These are phyloP conservation scores for Vidua macroura DNA, from an alignment of 2,113 vertebrate genomes.

Conservation along the genomic window DNA sequence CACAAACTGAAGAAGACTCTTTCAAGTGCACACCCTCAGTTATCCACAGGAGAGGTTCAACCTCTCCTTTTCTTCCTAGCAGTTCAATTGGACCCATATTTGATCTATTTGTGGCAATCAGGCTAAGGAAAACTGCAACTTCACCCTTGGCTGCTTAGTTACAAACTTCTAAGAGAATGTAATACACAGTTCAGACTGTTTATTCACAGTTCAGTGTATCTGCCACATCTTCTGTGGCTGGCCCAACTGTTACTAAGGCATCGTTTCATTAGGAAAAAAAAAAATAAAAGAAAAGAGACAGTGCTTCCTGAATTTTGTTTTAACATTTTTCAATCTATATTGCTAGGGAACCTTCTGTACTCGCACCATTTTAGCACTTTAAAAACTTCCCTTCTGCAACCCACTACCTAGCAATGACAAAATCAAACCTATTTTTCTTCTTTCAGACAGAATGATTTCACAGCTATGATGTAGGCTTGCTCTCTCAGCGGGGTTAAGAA, in stretches of 20 bases:
- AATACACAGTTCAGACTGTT: neutral
- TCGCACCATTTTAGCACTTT: neutral
- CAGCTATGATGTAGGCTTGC: neutral
- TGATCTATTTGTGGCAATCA: neutral
- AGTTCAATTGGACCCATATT: neutral
- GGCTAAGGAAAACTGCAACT: neutral
- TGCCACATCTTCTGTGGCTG: neutral
- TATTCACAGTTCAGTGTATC: neutral
- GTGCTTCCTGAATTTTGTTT: neutral
- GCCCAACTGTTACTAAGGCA: neutral
- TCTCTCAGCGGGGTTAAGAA: conserved; percentile 3
- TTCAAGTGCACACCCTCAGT: neutral
- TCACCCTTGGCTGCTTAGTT: neutral
- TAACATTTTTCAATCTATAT: neutral
- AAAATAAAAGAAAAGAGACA: neutral
- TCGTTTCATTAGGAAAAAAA: neutral
- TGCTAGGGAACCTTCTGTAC: neutral
- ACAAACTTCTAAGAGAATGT: neutral
- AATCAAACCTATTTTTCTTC: neutral
- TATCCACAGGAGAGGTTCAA: neutral
- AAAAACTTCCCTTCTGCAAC: neutral
- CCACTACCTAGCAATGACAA: neutral
- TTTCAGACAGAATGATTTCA: neutral
- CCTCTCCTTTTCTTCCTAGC: neutral
- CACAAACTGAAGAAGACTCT: neutral